Evolutionary conservation across 2,797 vertebrate species (phyloP), one percentile per base, ranked within the genome.

Genomic region (Hydrocynus forskahlii): DNA sequence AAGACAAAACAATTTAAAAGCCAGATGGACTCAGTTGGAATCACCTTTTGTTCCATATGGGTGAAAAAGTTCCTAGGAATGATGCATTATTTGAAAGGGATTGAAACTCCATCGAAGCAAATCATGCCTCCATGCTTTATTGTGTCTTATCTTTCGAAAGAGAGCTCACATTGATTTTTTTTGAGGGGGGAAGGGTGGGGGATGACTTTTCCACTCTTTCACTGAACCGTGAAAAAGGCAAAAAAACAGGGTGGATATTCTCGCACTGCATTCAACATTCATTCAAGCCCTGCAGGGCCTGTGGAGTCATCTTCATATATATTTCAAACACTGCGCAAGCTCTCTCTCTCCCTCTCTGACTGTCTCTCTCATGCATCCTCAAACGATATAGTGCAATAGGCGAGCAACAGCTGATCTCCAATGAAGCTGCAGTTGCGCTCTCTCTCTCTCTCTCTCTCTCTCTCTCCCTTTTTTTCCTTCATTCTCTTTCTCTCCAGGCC

Each of bases 321-420:
- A 85, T 85, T 84, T 86, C 59, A 87, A n/a, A 76, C 77, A 75
- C 66, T 73, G 74, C 29, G 72, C 63, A 80, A 69, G 38, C 50
- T 50, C 55, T 59, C 67, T 50, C 25, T 71, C 67, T 69, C 52
- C 45, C 52, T 75, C 10, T 40, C 71, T 43, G 17, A 57, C 71
- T 74, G 10, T 74, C 73, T 75, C 48, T 79, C 76, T 79, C 75
- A 79, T 75, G 75, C 74, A 16, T 40, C 66, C 76, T 48, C 38
- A 40, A 75, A 62, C 63, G 63, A 2, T 87, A 85, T 87, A 85
- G 72, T 86, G 86, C 84, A 87, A 87, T 83, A 75, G 14, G 25
- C 45, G 38, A 0, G 86, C 84, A 87, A 87, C 86, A 87, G 86
- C 82, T 84, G 86, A 84, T 83, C 76, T 81, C 76, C 78, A 72